Conservation (phyloP, 1,140 invertebrate species). For the Monochamus saltuarius region DNA sequence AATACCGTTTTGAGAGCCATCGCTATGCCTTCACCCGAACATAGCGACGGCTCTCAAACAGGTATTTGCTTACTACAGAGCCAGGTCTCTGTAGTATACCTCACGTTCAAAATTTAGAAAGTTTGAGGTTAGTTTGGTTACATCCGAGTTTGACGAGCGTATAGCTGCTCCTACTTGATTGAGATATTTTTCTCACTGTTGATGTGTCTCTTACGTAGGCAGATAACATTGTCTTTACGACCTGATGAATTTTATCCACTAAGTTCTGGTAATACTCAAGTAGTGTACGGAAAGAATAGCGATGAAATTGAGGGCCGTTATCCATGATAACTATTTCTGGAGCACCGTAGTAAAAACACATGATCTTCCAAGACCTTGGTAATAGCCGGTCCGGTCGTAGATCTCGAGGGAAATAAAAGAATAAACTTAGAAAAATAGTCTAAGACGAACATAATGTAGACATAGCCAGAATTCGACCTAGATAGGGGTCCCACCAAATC, state of each 20-base stretch:
- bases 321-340: slow-evolving; percentile 13
- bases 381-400: slow-evolving; percentile 5
- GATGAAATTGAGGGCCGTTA: slow-evolving; percentile 6
- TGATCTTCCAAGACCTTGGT: slow-evolving; percentile 4
- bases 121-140: too few relatives aligned
- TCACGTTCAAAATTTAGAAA: too few relatives aligned
- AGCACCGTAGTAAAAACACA: slow-evolving; percentile 29
- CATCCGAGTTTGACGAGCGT: too few relatives aligned
- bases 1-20: background rate
- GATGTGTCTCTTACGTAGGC: too few relatives aligned
- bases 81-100: too few relatives aligned
- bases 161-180: too few relatives aligned
- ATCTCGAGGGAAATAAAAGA: slow-evolving; percentile 14
- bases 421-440: slow-evolving; percentile 23
- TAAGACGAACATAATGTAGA: slow-evolving; percentile 12
- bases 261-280: slow-evolving; percentile 13
- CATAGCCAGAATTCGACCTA: slow-evolving; percentile 1
- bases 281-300: background rate
- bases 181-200: too few relatives aligned
- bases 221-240: slow-evolving; percentile 34
- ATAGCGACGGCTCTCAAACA: too few relatives aligned
- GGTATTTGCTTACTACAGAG: too few relatives aligned
- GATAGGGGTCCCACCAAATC: slow-evolving; percentile 17
- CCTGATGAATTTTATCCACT: slow-evolving; percentile 31
- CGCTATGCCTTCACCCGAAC: too few relatives aligned